Base-by-base conservation (phyloP, 2,797 vertebrate species). In the Salmo trutta region DNA sequence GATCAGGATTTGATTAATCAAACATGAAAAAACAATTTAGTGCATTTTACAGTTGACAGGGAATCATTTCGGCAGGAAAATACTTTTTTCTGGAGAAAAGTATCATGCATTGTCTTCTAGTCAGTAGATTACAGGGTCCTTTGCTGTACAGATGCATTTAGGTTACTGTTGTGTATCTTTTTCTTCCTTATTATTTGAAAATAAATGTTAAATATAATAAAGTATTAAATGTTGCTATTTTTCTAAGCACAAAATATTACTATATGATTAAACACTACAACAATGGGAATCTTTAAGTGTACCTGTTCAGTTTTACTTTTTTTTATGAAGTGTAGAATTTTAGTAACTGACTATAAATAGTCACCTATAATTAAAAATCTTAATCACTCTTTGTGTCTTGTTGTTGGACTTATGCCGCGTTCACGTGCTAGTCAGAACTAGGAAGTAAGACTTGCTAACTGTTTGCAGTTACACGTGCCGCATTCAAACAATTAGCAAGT, bases 221-320 rank as follows among this genome's bases (percentile, higher is more conserved):
- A 97, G 90, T 96, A 95, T 96, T 96, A 97, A 96, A 97, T 95
- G 94, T 92, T 91, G 93, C 89, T 93, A 93, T 95, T 95, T 95
- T 95, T 95, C 95, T 92, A 93, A 93, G 91, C 90, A 90, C 91
- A 93, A 78, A 91, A 90, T 88, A 90, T 88, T 90, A 91, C 91
- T 91, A 91, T 87, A 91, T 65, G 59, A 64, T 72, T 53, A 52
- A 88, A 89, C 91, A 90, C 90, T 91, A 92, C 85, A 91, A 88
- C 81, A 91, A 85, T 86, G 84, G 89, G 86, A 91, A 88, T 84
- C 85, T 87, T 76, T 84, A 86, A 83, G 75, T 83, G 79, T 87
- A 87, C 78, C 79, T 83, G 91, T 91, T 91, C 84, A 88, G 84
- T 91, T 90, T 91, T 91, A 88, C 71, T 84, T 81, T 83, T 84